Evolutionary conservation across 2,888 invertebrate genomes (phyloP).

Genomic region (Terebella lapidaria): DNA sequence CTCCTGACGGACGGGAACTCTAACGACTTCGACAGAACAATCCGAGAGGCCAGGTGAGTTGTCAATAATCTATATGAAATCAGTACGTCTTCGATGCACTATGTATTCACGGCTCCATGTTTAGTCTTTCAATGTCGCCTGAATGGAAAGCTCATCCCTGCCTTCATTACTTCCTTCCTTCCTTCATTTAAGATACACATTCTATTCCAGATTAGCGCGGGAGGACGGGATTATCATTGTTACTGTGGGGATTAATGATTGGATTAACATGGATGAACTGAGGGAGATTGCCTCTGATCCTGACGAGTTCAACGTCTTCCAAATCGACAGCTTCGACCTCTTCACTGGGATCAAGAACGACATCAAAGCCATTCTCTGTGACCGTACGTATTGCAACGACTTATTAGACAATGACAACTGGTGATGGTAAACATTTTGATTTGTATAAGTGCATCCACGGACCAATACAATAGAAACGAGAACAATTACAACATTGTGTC

Average conservation of each 20-base stretch:
- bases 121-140: too few relatives aligned
- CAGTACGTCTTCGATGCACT: too few relatives aligned
- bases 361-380: conserved; percentile 13
- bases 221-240: conserved; percentile 18
- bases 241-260: conserved; percentile 17
- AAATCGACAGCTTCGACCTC: conserved; percentile 10
- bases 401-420: too few relatives aligned
- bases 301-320: conserved; percentile 18
- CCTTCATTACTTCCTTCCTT: too few relatives aligned
- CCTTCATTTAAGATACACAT: too few relatives aligned
- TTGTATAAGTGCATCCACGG: too few relatives aligned
- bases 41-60: conserved; percentile 10
- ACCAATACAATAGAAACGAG: too few relatives aligned
- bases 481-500: too few relatives aligned
- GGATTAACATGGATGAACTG: conserved; percentile 21
- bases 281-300: conserved; percentile 18
- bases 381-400: conserved; percentile 10
- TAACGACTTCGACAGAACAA: conserved; percentile 3
- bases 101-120: too few relatives aligned
- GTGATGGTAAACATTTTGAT: neutral
- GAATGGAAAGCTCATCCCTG: too few relatives aligned
- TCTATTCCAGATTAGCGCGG: conserved; percentile 9
- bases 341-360: conserved; percentile 9
- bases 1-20: conserved; percentile 17
- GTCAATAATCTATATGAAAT: too few relatives aligned